Evolutionary conservation across 2,113 vertebrate genomes (phyloP).

Genomic region (Chaetodon auriga): DNA sequence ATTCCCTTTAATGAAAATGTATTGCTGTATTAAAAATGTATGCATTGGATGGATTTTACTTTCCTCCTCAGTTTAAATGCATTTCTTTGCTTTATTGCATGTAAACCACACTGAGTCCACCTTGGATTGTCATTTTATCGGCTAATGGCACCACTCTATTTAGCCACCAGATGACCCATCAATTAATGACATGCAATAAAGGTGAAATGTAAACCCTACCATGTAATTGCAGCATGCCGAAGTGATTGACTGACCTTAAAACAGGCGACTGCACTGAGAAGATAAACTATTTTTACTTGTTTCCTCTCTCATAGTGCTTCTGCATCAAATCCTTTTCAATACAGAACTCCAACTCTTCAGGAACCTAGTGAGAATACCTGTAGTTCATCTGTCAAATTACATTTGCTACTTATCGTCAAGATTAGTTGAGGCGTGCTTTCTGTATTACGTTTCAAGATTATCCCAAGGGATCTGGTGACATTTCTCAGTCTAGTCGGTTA

Average conservation of each 20-base stretch:
- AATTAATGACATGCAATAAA: background rate
- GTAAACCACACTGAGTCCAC: background rate
- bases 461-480: slow-evolving; percentile 44
- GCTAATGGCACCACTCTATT: background rate
- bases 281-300: background rate
- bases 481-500: slow-evolving; percentile 43
- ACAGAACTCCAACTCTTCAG: background rate
- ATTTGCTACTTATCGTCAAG: slow-evolving; percentile 2
- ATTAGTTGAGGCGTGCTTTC: slow-evolving; percentile 1
- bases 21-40: background rate
- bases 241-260: background rate
- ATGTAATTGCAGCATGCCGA: background rate
- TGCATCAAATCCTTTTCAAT: slow-evolving; percentile 15
- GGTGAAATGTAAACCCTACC: slow-evolving; percentile 3
- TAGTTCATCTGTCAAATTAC: background rate
- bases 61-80: background rate
- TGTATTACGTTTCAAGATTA: background rate
- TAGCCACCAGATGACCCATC: slow-evolving; percentile 2
- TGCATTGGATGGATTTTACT: background rate
- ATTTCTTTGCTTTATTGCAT: background rate
- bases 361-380: background rate
- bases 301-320: background rate
- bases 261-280: background rate
- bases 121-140: background rate
- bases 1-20: background rate